Base-by-base conservation (phyloP, 92 coral and sea anemone species). In the Umimayanthus kanabou region DNA sequence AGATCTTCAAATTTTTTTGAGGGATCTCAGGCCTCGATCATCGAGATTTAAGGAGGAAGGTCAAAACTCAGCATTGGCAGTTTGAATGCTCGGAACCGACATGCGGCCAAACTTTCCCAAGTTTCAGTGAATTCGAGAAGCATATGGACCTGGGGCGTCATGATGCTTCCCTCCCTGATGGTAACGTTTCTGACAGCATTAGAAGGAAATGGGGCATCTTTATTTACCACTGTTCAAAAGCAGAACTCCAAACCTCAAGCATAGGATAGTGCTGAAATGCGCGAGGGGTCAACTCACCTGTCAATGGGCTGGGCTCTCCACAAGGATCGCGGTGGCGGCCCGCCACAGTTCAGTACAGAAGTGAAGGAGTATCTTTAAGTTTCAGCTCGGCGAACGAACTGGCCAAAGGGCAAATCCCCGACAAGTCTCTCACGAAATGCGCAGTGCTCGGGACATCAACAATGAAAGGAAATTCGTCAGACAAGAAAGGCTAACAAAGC, bases 391-490 rank as follows among this genome's bases (percentile, higher is more conserved):
- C 71, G 91, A 89, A 85, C 85, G 88, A 65, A 92, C 3, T 91
- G 37, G 92, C 39, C 87, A 86, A 45, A 93, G 91, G 20, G 90
- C 71, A 5, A 79, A 80, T 85, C 81, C 96, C 25, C 77, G 80
- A 22, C 94, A 93, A 83, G 91, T 93, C 8, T 85, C 92, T 37
- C 64, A 67, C 81, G 96, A 89, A 64, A 89, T 84, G 96, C 89
- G 96, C 18, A 91, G 88, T 20, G 89, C 95, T 28, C 86, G 79
- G 71, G 75, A 82, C 40, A 39, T 30, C 26, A 82, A 83, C 18
- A 88, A 88, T 67, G 85, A 81, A 13, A 79, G 66, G 28, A 49
- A 49, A 70, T 89, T 92, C 42, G 7, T 28, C 26, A 25, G 90
- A 25, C 85, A 86, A 10, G 92, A 89, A 33, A 89, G 94, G 94